Conservation (phyloP, 1,140 invertebrate species). For the Apis cerana region DNA sequence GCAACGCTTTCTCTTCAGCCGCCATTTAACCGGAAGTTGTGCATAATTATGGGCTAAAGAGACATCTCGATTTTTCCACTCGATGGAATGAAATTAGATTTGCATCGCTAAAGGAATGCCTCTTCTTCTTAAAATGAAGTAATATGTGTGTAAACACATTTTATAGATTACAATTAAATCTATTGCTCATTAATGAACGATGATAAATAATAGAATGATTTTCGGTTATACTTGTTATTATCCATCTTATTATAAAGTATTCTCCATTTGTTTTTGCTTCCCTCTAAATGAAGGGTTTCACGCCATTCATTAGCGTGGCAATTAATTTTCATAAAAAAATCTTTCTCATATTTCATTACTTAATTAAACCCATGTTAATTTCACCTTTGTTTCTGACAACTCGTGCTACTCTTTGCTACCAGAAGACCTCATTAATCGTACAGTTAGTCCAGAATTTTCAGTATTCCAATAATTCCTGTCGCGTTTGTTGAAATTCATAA, state of each 20-base stretch:
- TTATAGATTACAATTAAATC: no score
- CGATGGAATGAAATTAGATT: no score
- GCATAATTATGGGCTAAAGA: background rate
- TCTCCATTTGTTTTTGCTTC: background rate
- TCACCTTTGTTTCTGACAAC: conserved; percentile 25
- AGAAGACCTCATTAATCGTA: conserved; percentile 12
- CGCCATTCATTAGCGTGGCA: background rate
- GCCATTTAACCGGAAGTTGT: background rate
- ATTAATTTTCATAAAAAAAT: conserved; percentile 4
- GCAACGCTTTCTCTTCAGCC: background rate
- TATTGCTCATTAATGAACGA: no score
- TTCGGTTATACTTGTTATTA: no score
- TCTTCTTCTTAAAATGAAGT: no score
- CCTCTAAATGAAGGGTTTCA: background rate
- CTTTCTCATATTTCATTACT: conserved; percentile 6
- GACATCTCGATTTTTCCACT: background rate
- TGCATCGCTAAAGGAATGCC: no score
- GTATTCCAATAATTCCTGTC: background rate
- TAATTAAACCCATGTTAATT: conserved; percentile 18
- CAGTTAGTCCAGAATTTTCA: conserved; percentile 9
- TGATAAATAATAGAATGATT: no score
- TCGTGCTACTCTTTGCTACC: background rate
- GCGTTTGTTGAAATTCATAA: background rate
- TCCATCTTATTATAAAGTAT: background rate
- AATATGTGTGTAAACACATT: no score